Evolutionary conservation across 2,113 vertebrate species (phyloP).

Genomic region (Plectropomus leopardus): DNA sequence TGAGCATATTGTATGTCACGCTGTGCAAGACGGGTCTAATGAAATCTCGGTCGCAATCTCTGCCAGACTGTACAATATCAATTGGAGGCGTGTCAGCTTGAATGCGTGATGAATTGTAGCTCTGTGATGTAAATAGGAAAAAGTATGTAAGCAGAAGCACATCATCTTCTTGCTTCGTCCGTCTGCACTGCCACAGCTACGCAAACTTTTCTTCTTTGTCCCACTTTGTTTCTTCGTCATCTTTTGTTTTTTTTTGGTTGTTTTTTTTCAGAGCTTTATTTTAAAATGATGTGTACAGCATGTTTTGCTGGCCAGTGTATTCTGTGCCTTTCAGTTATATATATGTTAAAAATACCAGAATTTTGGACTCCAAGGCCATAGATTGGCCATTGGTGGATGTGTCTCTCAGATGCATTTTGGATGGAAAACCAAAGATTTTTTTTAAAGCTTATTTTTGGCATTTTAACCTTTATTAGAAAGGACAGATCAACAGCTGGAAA

Average conservation of each 20-base stretch:
- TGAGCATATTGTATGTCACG: background rate
- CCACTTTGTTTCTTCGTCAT: too few species aligned
- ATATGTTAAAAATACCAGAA: too few species aligned
- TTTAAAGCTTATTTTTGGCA: too few species aligned
- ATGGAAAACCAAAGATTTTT: too few species aligned
- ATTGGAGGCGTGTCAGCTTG: background rate
- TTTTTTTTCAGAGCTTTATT: background rate
- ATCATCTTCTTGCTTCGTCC: background rate
- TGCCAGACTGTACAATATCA: background rate
- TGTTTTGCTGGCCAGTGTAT: too few species aligned
- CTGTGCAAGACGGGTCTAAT: background rate
- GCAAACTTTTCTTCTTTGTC: background rate
- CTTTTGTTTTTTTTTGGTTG: background rate
- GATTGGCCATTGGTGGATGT: too few species aligned
- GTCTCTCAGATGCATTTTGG: too few species aligned
- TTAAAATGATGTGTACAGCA: too few species aligned
- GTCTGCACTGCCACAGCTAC: background rate
- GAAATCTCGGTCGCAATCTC: background rate
- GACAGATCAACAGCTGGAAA: too few species aligned
- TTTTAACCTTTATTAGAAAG: too few species aligned
- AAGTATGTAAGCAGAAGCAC: background rate
- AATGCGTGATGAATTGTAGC: background rate
- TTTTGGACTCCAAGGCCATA: too few species aligned
- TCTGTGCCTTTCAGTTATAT: too few species aligned
- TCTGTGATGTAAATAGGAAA: background rate